Evolutionary conservation across 2,888 invertebrate species (phyloP), one percentile per base, ranked within the genome.

Genomic region (Dryobota labecula): DNA sequence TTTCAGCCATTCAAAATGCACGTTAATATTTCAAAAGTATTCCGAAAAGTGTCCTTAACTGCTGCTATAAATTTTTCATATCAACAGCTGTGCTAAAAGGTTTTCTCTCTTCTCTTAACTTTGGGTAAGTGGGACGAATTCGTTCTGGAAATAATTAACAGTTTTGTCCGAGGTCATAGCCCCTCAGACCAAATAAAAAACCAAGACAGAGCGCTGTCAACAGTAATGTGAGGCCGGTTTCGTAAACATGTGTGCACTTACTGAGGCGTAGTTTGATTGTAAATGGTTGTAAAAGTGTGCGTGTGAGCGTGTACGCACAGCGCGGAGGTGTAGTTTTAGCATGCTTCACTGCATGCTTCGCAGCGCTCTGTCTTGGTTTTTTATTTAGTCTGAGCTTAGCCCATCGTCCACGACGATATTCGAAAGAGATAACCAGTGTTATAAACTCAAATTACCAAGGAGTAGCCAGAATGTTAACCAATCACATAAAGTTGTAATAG

Each of bases 1-100:
- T 56, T 68, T 51, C 56, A 73, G 47, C 62, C 57, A 73, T 78
- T 80, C 61, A 58, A 45, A 61, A 74, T 51, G 56, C 58, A 47
- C 64, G 53, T 81, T 68, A 83, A 83, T 83, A 71, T 83, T 83
- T 81, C 76, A 81, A 69, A 76, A 60, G 74, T 69, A 68, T 81
- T 73, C 70, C 18, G 45, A 73, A 73, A 76, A 81, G 65, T 74
- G 70, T 63, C 77, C 64, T 70, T 76, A 73, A 76, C 67, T 74
- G 84, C 56, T 56, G 62, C 5, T 74, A 81, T 84, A 71, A 72
- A 73, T 74, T 67, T 84, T 84, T 81, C 76, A 84, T 63, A 73
- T 60, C 27, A 71, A 70, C 75, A 60, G 62, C 56, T 65, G 53
- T 13, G 73, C 63, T 81, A 76, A 84, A 84, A 84, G 83, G 75